A percentile compares a stretch with the other conserved stretches of the same genome.
Evolutionary conservation across 2,113 vertebrate species (phyloP).

Genomic region (Coreoperca whiteheadi): DNA sequence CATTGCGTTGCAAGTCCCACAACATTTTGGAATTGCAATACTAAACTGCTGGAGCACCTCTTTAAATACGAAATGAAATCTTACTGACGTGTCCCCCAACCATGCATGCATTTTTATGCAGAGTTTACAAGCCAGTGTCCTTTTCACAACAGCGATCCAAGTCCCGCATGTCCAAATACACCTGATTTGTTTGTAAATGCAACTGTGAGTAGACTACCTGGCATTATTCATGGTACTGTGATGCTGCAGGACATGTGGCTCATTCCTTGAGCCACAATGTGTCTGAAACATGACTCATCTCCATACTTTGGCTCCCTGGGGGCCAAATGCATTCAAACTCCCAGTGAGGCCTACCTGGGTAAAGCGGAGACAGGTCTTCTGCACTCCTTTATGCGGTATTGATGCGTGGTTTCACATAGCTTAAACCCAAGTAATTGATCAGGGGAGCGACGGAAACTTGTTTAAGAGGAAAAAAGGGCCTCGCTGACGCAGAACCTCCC

Average conservation of each 20-base stretch:
- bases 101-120: neutral
- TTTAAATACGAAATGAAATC: conserved; percentile 1
- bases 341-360: conserved; percentile 22
- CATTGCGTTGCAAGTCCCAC: neutral
- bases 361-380: conserved; percentile 32
- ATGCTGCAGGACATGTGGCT: conserved; percentile 29
- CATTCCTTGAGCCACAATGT: conserved; percentile 9
- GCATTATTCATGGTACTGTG: conserved; percentile 26
- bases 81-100: neutral
- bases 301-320: conserved; percentile 27
- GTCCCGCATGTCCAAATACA: neutral
- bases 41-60: neutral
- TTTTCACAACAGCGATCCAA: neutral
- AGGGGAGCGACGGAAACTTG: conserved; percentile 42
- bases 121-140: neutral
- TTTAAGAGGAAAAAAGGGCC: conserved; percentile 45
- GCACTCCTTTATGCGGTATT: conserved; percentile 44
- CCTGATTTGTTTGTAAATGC: neutral
- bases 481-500: conserved; percentile 24
- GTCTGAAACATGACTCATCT: conserved; percentile 46
- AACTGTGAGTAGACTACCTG: neutral
- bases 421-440: conserved; percentile 58
- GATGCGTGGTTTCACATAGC: conserved; percentile 23
- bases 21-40: neutral
- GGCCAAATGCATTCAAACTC: conserved; percentile 48